Base-by-base conservation (phyloP, 2,797 vertebrate genomes). In the Petrocephalus schoutedeni region DNA sequence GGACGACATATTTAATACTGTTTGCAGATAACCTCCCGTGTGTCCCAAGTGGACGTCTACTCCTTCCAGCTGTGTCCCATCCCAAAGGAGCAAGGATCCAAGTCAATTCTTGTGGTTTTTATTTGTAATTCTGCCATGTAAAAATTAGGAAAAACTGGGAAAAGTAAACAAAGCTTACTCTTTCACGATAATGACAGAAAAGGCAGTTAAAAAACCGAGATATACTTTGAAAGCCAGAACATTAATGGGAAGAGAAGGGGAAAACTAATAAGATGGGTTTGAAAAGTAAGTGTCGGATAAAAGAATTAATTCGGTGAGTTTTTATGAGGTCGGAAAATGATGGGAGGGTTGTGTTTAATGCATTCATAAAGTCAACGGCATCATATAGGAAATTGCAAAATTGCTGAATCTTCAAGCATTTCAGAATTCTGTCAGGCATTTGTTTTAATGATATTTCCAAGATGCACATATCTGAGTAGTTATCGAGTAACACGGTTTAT, bases 361-460 rank as follows among this genome's bases (percentile, higher is more conserved):
- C 67, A 36, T 36, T 71, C 67, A 7, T 71, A 36, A 49, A 80
- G 41, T 80, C 36, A 49, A 80, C 16, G 6, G 41, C n/a, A 5
- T 80, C 41, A 49, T 49, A 49, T n/a, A 49, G 74, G 41, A 80
- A 80, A 80, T 10, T 19, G 71, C 71, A 77, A 41, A 77, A 67
- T 67, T 80, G 16, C 74, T 49, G 74, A 80, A 45, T 45, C 74
- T 80, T 80, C 74, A 80, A 80, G 74, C 19, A 80, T 80, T 80
- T 80, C 74, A 80, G 5, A 80, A 80, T n/a, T 80, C 67, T 71
- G 67, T 71, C 67, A 71, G 28, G 28, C 74, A 49, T 80, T 80
- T 49, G 74, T 45, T 80, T 71, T 71, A 71, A 71, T 36, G 67
- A 71, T 14, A 1, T 41, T 71, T 71, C 32, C 67, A 71, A 41